Base-by-base conservation (phyloP, 2,797 vertebrate genomes). In the Xyrichtys novacula region DNA sequence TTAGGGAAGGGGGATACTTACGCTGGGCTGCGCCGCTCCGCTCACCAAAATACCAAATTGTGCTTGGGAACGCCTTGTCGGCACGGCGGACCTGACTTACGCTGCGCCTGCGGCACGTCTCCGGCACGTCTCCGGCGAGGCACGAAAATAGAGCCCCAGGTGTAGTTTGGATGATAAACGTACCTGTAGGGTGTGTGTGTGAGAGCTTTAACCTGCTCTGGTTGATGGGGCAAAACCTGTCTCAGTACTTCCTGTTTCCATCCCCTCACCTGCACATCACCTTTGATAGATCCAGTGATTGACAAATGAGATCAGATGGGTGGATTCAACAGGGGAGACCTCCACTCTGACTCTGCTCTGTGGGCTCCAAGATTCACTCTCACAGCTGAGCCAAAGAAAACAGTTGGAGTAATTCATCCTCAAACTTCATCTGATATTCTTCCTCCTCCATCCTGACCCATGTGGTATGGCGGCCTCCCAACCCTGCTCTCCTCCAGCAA, bases 241-340 rank as follows among this genome's bases (percentile, higher is more conserved):
- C 39, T 42, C 32, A 60, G 57, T 50, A 16, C 34, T 44, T 40
- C 1, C 65, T 10, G 0, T 32, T 40, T 16, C 36, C 48, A 38
- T 5, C 22, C 12, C 14, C 19, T 66, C 49, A 26, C 66, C 57
- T 50, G 76, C 55, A 73, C 69, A 59, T 47, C 74, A 63, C 71
- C 73, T 75, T 64, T 85, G 67, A 66, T 75, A 65, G 60, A 67
- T 61, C 42, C 63, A 54, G 32, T 86, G 88, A 91, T 71, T 90
- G 89, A 90, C 90, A 86, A 84, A 85, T 83, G 78, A 86, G 83
- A 76, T 75, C 78, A 86, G 85, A 88, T 58, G 57, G 78, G 74
- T 81, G 78, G 74, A 83, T 91, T 87, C 84, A 86, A 64, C 82
- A 79, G 78, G 78, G 75, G 80, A 88, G 73, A 61, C 73, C 66